Conservation (phyloP, 2,888 invertebrate genomes). For the Calameuta pallipes region DNA sequence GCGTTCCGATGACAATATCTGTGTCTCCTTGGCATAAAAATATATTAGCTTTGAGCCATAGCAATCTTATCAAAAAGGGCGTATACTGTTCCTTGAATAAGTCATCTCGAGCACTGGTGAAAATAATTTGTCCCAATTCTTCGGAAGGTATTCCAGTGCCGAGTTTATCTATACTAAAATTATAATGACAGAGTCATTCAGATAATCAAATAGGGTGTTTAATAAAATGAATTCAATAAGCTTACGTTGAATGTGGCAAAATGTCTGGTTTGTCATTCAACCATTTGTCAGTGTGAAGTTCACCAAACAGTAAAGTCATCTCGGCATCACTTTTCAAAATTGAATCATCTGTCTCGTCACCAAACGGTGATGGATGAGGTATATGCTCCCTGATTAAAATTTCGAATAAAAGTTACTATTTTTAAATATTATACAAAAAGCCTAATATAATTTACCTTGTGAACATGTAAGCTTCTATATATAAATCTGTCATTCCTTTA, state of each 20-base stretch:
- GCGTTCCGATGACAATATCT: constrained; percentile 67
- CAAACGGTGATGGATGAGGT: constrained; percentile 67
- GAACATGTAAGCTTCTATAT: constrained; percentile 72
- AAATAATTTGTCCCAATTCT: constrained; percentile 66
- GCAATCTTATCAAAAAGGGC: constrained; percentile 67
- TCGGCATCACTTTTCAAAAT: constrained; percentile 67
- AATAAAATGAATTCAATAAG: not conserved
- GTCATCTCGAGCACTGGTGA: constrained; percentile 65
- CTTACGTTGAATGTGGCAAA: constrained; percentile 47
- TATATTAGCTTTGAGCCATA: constrained; percentile 71
- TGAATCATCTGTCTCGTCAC: constrained; percentile 59
- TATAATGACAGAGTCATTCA: not conserved
- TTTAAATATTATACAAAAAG: constrained; percentile 5
- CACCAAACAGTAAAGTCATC: constrained; percentile 69
- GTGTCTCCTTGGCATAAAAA: constrained; percentile 69
- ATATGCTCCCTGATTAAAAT: constrained; percentile 66
- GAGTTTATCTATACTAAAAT: constrained; percentile 46
- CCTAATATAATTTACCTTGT: constrained; percentile 58
- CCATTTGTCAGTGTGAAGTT: constrained; percentile 67
- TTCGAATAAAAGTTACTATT: constrained; percentile 11
- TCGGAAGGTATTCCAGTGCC: constrained; percentile 65
- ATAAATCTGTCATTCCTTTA: constrained; percentile 70
- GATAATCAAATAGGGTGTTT: not conserved
- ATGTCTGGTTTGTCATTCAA: constrained; percentile 51
- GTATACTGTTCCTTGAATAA: constrained; percentile 66